Conservation (phyloP, 30 jellyfish, hydroid and myxozoan genomes). For the Pelagia noctiluca region DNA sequence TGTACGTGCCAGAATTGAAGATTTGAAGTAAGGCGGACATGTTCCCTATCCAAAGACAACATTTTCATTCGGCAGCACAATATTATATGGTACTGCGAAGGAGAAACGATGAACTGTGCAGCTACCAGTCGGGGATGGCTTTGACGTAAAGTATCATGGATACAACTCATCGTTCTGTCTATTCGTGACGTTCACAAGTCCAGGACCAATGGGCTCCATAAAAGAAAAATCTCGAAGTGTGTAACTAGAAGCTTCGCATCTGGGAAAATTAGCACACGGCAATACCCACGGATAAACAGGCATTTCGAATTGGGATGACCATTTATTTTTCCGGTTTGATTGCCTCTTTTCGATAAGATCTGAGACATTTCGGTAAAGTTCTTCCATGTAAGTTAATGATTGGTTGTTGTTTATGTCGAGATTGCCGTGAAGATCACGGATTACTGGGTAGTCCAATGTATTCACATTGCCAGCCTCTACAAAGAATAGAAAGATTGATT, state of each 20-base stretch:
- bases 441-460: conserved; percentile 14
- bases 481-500: background rate
- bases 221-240: conserved; percentile 6
- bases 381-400: conserved; percentile 37
- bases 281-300: conserved; percentile 89
- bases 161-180: background rate
- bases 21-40: too few species aligned
- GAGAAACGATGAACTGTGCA: too few species aligned
- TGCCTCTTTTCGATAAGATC: conserved; percentile 8
- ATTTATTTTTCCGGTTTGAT: conserved; percentile 55
- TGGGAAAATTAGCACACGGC: conserved; percentile 87
- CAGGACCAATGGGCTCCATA: conserved; percentile 10
- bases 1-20: too few species aligned
- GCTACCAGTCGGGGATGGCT: too few species aligned
- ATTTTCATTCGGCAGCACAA: too few species aligned
- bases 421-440: background rate
- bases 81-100: too few species aligned
- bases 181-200: background rate
- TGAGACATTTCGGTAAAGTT: conserved; percentile 35
- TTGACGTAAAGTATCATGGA: too few species aligned
- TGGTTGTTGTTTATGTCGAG: background rate
- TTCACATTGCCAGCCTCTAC: conserved; percentile 8
- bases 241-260: conserved; percentile 40
- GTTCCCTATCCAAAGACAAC: too few species aligned
- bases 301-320: conserved; percentile 92